These are phyloP conservation scores for Cossypha dichroa DNA, from an alignment of 2,797 vertebrate genomes.

Conservation along the genomic window DNA sequence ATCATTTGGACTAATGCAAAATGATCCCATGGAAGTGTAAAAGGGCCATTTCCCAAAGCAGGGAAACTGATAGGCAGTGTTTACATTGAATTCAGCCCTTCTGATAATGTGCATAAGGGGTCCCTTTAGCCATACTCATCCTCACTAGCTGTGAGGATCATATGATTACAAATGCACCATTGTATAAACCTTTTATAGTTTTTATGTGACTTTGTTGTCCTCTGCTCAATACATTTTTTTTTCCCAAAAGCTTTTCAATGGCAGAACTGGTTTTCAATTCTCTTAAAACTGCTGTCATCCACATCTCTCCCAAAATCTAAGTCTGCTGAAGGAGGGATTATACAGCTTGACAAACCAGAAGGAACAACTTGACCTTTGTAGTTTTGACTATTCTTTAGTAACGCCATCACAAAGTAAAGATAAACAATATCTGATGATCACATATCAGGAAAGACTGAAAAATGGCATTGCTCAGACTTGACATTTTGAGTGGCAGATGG, in stretches of 20 bases:
- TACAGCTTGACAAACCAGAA: conserved; percentile 4
- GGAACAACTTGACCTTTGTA: conserved; percentile 27
- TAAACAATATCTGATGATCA: conserved; percentile 7
- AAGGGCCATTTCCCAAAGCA: not conserved
- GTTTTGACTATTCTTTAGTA: not conserved
- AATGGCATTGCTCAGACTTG: not conserved
- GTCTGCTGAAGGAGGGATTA: not conserved
- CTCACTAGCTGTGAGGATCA: not conserved
- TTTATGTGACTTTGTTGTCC: not conserved
- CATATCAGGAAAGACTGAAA: not conserved
- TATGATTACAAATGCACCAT: not conserved
- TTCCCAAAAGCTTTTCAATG: not conserved
- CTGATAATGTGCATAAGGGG: not conserved
- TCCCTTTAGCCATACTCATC: not conserved
- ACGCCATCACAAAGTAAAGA: not conserved
- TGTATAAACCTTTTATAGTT: not conserved
- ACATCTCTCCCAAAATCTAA: not conserved
- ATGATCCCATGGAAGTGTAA: not conserved
- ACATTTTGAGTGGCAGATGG: conserved; percentile 46
- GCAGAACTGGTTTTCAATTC: not conserved
- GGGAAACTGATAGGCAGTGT: not conserved
- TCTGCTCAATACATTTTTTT: not conserved
- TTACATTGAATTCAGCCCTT: not conserved
- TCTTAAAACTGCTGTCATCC: not conserved
- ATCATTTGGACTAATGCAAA: not conserved